Evolutionary conservation across 2,113 vertebrate species (phyloP).

Genomic region (Ptyas mucosa): DNA sequence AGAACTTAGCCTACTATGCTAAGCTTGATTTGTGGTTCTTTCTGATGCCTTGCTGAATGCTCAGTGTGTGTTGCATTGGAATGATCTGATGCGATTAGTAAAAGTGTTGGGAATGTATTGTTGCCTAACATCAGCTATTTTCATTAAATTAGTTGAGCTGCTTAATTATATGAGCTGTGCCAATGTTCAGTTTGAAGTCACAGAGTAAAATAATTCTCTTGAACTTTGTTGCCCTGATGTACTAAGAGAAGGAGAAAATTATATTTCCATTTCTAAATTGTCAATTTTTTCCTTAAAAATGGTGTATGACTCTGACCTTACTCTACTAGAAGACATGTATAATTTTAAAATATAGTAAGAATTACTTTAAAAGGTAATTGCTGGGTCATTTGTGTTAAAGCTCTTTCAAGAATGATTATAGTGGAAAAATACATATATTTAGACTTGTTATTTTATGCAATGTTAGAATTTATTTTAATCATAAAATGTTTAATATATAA

Average conservation of each 20-base stretch:
- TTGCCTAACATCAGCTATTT: not conserved
- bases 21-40: not conserved
- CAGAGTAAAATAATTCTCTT: not conserved
- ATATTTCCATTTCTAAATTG: not conserved
- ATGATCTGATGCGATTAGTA: not conserved
- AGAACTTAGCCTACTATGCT: not conserved
- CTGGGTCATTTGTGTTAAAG: constrained; percentile 12
- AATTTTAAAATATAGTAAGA: not conserved
- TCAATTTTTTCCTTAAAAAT: not conserved
- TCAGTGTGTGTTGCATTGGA: not conserved
- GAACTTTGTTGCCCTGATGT: not conserved
- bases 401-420: not conserved
- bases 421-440: not conserved
- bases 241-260: not conserved
- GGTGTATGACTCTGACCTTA: not conserved
- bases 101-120: not conserved
- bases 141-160: not conserved
- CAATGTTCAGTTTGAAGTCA: not conserved
- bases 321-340: not conserved
- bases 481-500: constrained; percentile 9
- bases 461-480: constrained; percentile 32
- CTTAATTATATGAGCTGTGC: not conserved
- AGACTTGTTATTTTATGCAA: not conserved
- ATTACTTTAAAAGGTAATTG: not conserved
- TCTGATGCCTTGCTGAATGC: not conserved